Percentiles rank a stretch among this genome's conserved stretches.
These are phyloP conservation scores for Thaleichthys pacificus DNA, from an alignment of 2,797 vertebrate genomes.

Conservation along the genomic window DNA sequence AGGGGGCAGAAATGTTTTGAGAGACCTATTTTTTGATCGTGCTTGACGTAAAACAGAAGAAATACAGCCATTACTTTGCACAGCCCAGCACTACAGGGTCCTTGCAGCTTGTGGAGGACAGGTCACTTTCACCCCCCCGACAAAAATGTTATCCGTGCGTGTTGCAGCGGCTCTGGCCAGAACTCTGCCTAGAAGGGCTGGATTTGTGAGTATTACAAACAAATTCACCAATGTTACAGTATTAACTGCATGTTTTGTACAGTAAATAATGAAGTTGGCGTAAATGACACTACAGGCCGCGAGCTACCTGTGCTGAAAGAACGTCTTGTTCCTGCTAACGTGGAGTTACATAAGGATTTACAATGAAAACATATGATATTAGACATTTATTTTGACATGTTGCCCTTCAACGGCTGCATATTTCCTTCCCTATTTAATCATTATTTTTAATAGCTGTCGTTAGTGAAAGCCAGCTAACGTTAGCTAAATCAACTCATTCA, in stretches of 20 bases:
- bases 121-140: constrained; percentile 52
- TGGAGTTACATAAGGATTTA: not conserved
- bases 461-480: not conserved
- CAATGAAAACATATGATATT: not conserved
- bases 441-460: not conserved
- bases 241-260: not conserved
- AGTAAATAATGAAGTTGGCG: constrained; percentile 37
- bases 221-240: not conserved
- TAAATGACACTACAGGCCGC: constrained; percentile 58
- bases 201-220: constrained; percentile 78
- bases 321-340: not conserved
- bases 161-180: constrained; percentile 86
- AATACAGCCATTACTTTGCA: constrained; percentile 72
- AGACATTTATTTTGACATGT: not conserved
- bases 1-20: constrained; percentile 37
- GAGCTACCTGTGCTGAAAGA: constrained; percentile 53
- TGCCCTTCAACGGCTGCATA: not conserved
- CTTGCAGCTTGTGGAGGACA: constrained; percentile 67
- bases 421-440: not conserved
- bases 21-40: not conserved
- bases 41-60: constrained; percentile 59
- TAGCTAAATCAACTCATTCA: constrained; percentile 1
- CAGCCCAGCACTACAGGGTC: constrained; percentile 38
- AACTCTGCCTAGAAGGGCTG: constrained; percentile 82
- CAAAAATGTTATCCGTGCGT: constrained; percentile 88